Evolutionary conservation across 2,113 vertebrate species (phyloP), one percentile per base, ranked within the genome.

Genomic region (Neodon shergylaensis): DNA sequence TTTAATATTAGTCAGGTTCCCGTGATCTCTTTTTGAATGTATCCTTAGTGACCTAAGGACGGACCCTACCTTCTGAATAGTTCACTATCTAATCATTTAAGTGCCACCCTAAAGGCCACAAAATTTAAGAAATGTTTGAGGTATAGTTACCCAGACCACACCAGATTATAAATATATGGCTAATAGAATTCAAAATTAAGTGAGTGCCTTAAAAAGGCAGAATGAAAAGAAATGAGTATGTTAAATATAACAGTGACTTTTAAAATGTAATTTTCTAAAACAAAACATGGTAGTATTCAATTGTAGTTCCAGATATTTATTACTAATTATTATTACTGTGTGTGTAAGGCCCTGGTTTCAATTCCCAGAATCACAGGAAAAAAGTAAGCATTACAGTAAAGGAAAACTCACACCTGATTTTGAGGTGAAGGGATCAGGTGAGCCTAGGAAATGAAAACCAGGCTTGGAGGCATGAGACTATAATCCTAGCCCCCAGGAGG

Each of bases 161-260:
- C 39, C 31, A 79, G 54, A 44, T 39, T 42, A 28, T 65, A 92
- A 92, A 63, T 93, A 79, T 13, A 11, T 47, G 83, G 12, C 36
- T 90, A 3, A 39, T 79, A 72, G 31, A 93, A 90, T 72, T 94
- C 49, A 92, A 54, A 88, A 96, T 61, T 66, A 79, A 93, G 22
- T 79, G 11, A 92, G 26, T 90, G 33, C n/a, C 81, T 73, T 94
- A 54, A 26, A 91, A 26, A 66, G 24, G n/a, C n/a, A 63, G 54
- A 61, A 61, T 61, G 79, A 83, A 61, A 83, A 42, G 26, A 63
- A 83, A 63, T 42, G 24, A 42, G 24, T 28, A 63, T 22, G n/a
- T 92, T 97, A 77, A 88, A 31, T 33, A 1, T 89, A 79, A 82
- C 22, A 39, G 28, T 81, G 68, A 78, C 84, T 61, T 90, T 94